Evolutionary conservation across 2,888 invertebrate genomes (phyloP), one percentile per base, ranked within the genome.

Genomic region (Idaea aversata): DNA sequence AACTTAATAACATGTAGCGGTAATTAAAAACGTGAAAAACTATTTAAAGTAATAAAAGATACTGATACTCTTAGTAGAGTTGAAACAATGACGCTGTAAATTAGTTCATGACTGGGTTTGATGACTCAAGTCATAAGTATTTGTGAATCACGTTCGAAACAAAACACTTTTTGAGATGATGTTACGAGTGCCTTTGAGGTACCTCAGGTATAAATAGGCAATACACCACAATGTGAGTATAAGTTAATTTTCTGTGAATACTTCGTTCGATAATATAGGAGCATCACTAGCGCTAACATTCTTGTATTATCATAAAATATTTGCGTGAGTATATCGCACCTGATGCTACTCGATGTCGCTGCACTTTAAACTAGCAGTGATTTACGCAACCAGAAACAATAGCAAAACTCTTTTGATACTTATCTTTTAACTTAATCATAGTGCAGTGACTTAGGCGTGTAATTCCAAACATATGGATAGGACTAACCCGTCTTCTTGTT

Each of bases 241-340:
- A 47, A 13, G 47, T 47, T 10, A 47, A 47, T 13, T 47, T 4
- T 13, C 13, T 47, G 7, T 7, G 7, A 10, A 47, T 47, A 47
- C 13, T 7, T 10, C 47, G 47, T 47, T 47, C 34, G 59, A 59
- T 16, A 16, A 57, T 34, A 70, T 0, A 63, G 61, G 65, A 65
- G 74, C 90, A 81, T 74, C 88, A 79, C 88, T 88, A 87, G 76
- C 67, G 75, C 74, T 76, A 81, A 83, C 82, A 83, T 86, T 81
- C 83, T 82, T 80, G 86, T 92, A 91, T 91, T 91, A 88, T 91
- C 91, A 88, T 90, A 91, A 90, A 90, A 93, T 91, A 91, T 93
- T 93, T 91, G 91, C 90, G 85, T 83, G 89, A 87, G 84, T 91
- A 88, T 89, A 84, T 85, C 85, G 85, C 92, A 93, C 91, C 92